These are phyloP conservation scores for Brachymystax lenok DNA, from an alignment of 2,797 vertebrate species.

Conservation along the genomic window DNA sequence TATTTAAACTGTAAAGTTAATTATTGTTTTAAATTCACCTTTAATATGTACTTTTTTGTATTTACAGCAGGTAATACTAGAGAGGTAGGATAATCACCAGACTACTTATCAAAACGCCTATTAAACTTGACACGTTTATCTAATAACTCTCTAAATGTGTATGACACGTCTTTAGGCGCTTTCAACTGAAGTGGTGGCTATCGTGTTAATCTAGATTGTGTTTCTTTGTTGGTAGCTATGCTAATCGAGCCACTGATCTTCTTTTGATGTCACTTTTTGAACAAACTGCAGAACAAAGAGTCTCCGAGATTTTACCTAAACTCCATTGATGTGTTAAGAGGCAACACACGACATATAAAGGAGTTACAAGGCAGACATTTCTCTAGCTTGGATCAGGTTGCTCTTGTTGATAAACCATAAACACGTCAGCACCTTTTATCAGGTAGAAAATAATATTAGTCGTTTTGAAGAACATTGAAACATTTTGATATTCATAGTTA, in stretches of 20 bases:
- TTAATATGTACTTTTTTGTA: not conserved
- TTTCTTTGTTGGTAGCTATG: slow-evolving; percentile 55
- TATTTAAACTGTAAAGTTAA: not conserved
- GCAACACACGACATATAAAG: slow-evolving; percentile 77
- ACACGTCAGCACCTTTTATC: slow-evolving; percentile 78
- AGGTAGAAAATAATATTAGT: slow-evolving; percentile 35
- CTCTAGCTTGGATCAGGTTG: slow-evolving; percentile 74
- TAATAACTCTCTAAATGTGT: not conserved
- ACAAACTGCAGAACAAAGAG: slow-evolving; percentile 81
- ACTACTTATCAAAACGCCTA: not conserved
- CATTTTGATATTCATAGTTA: not conserved
- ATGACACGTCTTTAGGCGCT: not conserved
- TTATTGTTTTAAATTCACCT: not conserved
- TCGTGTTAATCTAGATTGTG: slow-evolving; percentile 53
- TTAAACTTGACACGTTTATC: not conserved
- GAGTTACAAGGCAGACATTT: slow-evolving; percentile 71
- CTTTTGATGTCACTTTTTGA: slow-evolving; percentile 81
- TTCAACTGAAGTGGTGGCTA: not conserved
- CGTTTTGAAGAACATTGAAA: not conserved
- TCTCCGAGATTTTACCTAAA: slow-evolving; percentile 83
- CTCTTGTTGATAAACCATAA: slow-evolving; percentile 78
- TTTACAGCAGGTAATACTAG: not conserved
- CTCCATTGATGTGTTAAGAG: slow-evolving; percentile 82
- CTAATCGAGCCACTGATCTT: slow-evolving; percentile 74
- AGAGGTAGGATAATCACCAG: not conserved